Percentiles rank a stretch among this genome's conserved stretches.
phyloP scores from a whole-genome alignment of 2,888 invertebrate genomes.

The Gerris lacustris region DNA sequence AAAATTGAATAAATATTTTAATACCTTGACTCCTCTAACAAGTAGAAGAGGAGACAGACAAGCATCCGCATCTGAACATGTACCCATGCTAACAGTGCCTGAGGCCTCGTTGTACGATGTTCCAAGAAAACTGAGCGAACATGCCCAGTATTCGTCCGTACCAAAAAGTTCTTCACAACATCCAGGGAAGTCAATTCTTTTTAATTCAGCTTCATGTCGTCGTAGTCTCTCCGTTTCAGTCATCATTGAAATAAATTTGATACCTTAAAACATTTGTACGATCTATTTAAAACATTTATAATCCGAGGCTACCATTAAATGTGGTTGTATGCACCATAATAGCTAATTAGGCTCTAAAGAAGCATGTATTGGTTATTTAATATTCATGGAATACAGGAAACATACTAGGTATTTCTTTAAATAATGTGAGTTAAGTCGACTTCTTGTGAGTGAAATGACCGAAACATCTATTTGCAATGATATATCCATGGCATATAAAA shows the following conservation, averaged over 20 bases:
- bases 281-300: background rate
- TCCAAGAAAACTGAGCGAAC: slow-evolving; percentile 24
- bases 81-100: slow-evolving; percentile 28
- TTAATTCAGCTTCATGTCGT: slow-evolving; percentile 20
- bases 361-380: too few relatives aligned
- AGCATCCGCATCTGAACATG: slow-evolving; percentile 24
- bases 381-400: too few relatives aligned
- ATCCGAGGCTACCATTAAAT: too few relatives aligned
- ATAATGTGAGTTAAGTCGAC: too few relatives aligned
- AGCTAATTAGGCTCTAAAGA: too few relatives aligned
- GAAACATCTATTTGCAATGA: too few relatives aligned
- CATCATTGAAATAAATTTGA: slow-evolving; percentile 20
- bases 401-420: too few relatives aligned
- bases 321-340: too few relatives aligned
- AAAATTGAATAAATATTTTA: too few relatives aligned
- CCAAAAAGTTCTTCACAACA: slow-evolving; percentile 24
- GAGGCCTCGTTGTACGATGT: slow-evolving; percentile 26
- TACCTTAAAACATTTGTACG: slow-evolving; percentile 21
- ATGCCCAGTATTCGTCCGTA: slow-evolving; percentile 26
- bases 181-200: slow-evolving; percentile 19
- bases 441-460: too few relatives aligned
- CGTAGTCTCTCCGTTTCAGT: slow-evolving; percentile 20
- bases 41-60: slow-evolving; percentile 24
- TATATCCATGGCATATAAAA: too few relatives aligned
- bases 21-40: slow-evolving; percentile 23